Evolutionary conservation across 1,140 invertebrate genomes (phyloP), one percentile per base, ranked within the genome.

Genomic region (Marisa cornuarietis): DNA sequence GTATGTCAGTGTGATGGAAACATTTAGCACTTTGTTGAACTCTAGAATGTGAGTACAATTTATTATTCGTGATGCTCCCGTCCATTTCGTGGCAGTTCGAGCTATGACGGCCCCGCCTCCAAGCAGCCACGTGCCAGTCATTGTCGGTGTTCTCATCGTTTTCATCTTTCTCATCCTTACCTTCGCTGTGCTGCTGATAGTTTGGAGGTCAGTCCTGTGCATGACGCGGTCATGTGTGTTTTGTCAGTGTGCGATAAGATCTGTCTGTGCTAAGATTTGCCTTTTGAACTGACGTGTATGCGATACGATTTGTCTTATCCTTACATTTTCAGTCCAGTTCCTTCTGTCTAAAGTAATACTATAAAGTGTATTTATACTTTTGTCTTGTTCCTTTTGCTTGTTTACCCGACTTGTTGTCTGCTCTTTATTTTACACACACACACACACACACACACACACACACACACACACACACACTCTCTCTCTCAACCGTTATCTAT

Each of bases 131-230:
- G 80, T 88, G 10, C 85, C 87, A 16, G 85, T 88, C 63, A 88
- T 89, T 74, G 82, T 89, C 51, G 88, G 85, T 4, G 87, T 88
- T 22, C 80, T 89, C 42, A 82, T 88, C 24, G 86, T 88, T 18
- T 89, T 89, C 82, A 84, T 89, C 26, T 79, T 89, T 2, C 83
- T 89, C 31, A 87, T 89, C 71, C 79, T 88, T 14, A 85, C 85
- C 20, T 88, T 88, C 61, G 87, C 87, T 3, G 75, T 89, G 16
- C 78, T 88, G 7, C 82, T 89, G n/a, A 82, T 89, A 65, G 75
- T 88, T 8, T 89, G 88, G 88, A 89, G 87, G 88, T 89, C 83
- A 82, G 78, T 61, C n/a, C 42, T 76, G 18, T 61, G 8, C 58
- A 13, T 3, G 24, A 22, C 51, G 0, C 16, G 54, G 16, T 11